A percentile compares a stretch with the other conserved stretches of the same genome.
phyloP scores from a whole-genome alignment of 2,113 vertebrate species.

The Sphaerodactylus townsendi region DNA sequence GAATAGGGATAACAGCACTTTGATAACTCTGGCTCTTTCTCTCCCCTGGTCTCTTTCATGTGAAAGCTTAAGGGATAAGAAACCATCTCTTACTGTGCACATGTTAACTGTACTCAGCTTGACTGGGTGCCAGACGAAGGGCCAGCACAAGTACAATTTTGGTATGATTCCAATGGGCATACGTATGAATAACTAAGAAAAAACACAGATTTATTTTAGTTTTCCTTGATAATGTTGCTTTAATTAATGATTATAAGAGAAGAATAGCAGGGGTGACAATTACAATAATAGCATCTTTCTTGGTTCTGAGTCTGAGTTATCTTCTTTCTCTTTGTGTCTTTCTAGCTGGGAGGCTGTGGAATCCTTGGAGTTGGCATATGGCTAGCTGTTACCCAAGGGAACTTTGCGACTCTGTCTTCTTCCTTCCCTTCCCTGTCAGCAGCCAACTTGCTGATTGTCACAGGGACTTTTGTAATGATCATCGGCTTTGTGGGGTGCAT shows the following conservation, averaged over 20 bases:
- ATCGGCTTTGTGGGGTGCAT: constrained; percentile 97
- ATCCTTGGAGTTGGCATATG: constrained; percentile 84
- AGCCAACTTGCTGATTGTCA: constrained; percentile 93
- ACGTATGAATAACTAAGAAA: neutral
- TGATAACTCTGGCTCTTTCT: neutral
- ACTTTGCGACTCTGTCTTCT: constrained; percentile 95
- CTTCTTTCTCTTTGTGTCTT: constrained; percentile 55
- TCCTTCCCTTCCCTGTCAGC: constrained; percentile 95
- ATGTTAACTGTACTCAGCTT: neutral
- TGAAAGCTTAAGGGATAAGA: neutral
- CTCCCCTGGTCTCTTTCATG: neutral
- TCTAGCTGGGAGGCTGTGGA: constrained; percentile 82
- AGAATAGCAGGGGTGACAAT: neutral
- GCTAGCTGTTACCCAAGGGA: constrained; percentile 85
- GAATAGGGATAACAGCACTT: neutral
- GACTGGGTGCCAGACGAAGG: neutral
- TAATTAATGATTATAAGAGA: neutral
- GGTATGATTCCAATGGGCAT: neutral
- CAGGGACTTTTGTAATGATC: constrained; percentile 92
- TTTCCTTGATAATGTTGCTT: neutral
- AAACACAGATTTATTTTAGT: neutral
- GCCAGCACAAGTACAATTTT: neutral
- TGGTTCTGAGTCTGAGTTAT: constrained; percentile 3
- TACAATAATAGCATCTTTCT: neutral
- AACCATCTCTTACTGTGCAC: fast-evolving